These are phyloP conservation scores for Neolamprologus variostigma DNA, from an alignment of 2,113 vertebrate genomes.

Conservation along the genomic window DNA sequence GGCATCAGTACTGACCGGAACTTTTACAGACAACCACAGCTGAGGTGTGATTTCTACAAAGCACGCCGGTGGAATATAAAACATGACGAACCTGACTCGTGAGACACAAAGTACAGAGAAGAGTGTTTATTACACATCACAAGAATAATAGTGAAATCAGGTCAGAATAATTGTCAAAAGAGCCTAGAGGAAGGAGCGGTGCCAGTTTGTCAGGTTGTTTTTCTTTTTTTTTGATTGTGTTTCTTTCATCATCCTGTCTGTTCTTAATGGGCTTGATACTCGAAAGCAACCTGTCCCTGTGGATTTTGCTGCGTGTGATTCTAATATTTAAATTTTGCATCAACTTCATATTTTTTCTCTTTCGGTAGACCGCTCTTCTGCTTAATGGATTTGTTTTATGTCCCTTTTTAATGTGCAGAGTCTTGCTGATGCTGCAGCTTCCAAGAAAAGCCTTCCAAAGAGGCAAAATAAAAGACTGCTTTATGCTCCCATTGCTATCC, in stretches of 20 bases:
- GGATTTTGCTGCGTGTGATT: background rate
- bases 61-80: background rate
- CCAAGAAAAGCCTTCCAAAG: background rate
- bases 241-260: background rate
- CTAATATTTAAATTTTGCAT: background rate
- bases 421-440: slow-evolving; percentile 43
- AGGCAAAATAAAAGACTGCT: slow-evolving; percentile 18
- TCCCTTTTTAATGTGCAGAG: slow-evolving; percentile 14
- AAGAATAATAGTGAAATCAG: background rate
- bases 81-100: background rate
- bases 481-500: slow-evolving; percentile 2
- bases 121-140: background rate
- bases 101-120: background rate
- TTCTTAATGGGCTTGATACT: background rate
- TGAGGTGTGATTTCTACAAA: background rate
- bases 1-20: background rate
- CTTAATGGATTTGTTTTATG: slow-evolving; percentile 42
- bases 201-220: background rate
- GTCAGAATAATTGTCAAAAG: background rate
- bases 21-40: background rate
- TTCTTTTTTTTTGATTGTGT: background rate
- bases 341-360: background rate
- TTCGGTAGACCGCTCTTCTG: background rate
- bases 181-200: background rate
- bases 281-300: background rate